Base-by-base conservation (phyloP, 1,140 invertebrate species). In the Heliconius eleuchia region DNA sequence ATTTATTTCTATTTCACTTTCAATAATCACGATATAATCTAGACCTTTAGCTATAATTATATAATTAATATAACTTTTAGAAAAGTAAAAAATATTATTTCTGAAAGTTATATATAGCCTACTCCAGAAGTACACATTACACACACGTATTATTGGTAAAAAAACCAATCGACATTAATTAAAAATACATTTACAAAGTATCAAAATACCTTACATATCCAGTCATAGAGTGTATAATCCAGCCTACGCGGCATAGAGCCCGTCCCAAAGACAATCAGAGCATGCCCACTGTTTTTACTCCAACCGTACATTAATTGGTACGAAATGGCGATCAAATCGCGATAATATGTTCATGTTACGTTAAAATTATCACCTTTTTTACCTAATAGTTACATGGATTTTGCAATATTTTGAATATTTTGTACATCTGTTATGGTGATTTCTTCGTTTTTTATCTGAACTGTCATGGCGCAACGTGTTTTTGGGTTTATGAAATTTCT, bases 201-300 rank as follows among this genome's bases (percentile, higher is more conserved):
- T 23, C 55, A 23, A 57, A 66, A 66, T 1, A 66, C 27, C 23
- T 66, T 16, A 66, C 27, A 11, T 66, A 6, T 66, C 60, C 13
- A 66, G 3, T n/a, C 11, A 66, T 30, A 66, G 60, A 66, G 27
- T 30, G 4, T n/a, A 66, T 30, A 66, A 66, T 66, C 60, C 60
- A 66, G 60, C 60, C 60, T 30, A 66, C 60, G n/a, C 19, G 13
- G 60, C 13, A 9, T 79, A 71, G 42, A 71, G 72, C 73, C 77
- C 77, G 70, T 72, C 55, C 50, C 71, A 74, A 73, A 79, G 52
- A 73, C 73, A 79, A 79, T 46, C 50, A 79, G 78, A 79, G 78
- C 78, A 52, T 76, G 74, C 30, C 27, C 46, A 52, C 39, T 70
- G 73, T 76, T 76, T 79, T 79, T 79, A 76, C 37, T 71, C 8